Conservation (phyloP, 1,140 invertebrate genomes). For the Spodoptera litura region DNA sequence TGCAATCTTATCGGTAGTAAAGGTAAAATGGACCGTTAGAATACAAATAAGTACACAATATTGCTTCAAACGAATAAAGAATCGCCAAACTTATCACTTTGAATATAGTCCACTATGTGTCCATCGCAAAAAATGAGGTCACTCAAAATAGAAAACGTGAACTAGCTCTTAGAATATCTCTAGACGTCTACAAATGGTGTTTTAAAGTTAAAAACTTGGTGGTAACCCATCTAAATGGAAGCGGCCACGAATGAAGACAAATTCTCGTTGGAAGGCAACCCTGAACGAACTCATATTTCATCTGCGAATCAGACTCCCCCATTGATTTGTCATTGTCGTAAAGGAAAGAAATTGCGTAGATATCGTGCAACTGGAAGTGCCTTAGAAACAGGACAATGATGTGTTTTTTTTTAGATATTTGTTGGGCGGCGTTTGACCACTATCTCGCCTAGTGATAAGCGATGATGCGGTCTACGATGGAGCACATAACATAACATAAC, state of each 20-base stretch:
- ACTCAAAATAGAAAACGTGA: background rate
- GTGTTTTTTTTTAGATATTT: too few species aligned
- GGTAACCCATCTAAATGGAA: slow-evolving; percentile 8
- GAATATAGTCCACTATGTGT: too few species aligned
- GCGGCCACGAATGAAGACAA: slow-evolving; percentile 11
- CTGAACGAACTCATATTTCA: slow-evolving; percentile 24
- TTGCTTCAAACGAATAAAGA: too few species aligned
- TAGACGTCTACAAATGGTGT: slow-evolving; percentile 10
- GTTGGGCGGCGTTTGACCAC: too few species aligned
- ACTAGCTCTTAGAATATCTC: too few species aligned
- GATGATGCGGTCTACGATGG: too few species aligned
- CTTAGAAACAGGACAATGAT: background rate
- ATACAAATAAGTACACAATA: too few species aligned
- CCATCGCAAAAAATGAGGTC: background rate
- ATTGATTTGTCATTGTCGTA: slow-evolving; percentile 49
- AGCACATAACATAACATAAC: too few species aligned
- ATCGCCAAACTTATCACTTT: too few species aligned
- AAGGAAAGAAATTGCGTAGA: background rate
- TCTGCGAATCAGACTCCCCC: slow-evolving; percentile 38
- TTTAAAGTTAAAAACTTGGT: slow-evolving; percentile 24
- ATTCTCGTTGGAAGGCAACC: slow-evolving; percentile 4
- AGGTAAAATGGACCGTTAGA: too few species aligned
- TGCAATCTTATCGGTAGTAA: too few species aligned
- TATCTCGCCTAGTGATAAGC: too few species aligned
- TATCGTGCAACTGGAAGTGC: background rate